Percentiles rank a stretch among this genome's conserved stretches.
Evolutionary conservation across 2,797 vertebrate species (phyloP).

Genomic region (Pantherophis vulpinus): DNA sequence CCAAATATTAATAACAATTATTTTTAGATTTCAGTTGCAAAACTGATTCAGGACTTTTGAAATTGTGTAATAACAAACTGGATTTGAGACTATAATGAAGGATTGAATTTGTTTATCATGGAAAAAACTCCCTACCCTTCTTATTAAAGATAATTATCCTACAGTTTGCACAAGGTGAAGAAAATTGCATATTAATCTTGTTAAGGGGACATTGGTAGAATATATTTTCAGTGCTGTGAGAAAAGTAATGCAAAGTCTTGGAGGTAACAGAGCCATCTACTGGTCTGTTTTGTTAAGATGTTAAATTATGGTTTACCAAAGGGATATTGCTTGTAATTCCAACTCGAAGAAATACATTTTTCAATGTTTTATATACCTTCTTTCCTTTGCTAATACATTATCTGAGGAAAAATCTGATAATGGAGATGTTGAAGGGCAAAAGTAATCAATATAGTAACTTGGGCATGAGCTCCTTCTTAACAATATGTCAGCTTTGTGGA

Average conservation of each 20-base stretch:
- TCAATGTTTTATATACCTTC: neutral
- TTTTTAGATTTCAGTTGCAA: neutral
- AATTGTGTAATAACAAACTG: neutral
- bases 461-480: constrained; percentile 2
- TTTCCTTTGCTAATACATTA: neutral
- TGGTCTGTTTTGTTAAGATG: neutral
- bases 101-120: neutral
- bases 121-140: neutral
- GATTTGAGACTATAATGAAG: neutral
- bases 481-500: neutral
- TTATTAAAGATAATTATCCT: neutral
- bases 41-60: neutral
- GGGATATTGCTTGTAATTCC: neutral
- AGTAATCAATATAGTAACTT: constrained; percentile 44
- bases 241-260: neutral
- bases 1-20: neutral
- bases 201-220: neutral
- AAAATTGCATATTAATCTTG: neutral
- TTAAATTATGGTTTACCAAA: neutral
- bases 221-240: neutral
- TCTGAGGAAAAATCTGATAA: neutral
- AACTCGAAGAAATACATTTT: neutral
- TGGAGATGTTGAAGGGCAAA: constrained; percentile 47
- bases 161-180: neutral
- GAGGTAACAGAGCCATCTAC: constrained; percentile 18